Conservation (phyloP, 2,888 invertebrate species). For the Smittia sp. region DNA sequence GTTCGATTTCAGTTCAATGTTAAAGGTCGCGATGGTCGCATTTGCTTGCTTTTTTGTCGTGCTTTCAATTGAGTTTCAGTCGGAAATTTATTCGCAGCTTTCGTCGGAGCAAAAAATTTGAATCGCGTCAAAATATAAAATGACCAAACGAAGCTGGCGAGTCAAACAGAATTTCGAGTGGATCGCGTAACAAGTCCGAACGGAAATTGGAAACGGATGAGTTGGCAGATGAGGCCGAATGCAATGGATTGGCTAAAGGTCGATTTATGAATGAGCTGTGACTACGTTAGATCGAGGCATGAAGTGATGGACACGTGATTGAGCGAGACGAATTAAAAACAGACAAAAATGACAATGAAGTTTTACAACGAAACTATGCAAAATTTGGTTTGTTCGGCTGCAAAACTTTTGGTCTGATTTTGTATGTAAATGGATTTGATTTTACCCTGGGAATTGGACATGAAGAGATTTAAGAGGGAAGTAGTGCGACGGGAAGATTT, state of each 20-base stretch:
- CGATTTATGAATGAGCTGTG: no score
- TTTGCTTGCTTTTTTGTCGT: conserved; percentile 32
- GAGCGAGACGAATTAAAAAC: neutral
- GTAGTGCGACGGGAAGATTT: conserved; percentile 89
- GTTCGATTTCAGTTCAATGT: neutral
- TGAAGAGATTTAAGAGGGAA: conserved; percentile 92
- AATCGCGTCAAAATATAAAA: neutral
- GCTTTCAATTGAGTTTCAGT: conserved; percentile 17
- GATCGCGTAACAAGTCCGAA: no score
- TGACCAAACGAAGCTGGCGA: neutral
- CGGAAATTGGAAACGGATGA: no score
- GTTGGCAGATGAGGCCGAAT: no score
- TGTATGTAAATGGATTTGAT: conserved; percentile 43
- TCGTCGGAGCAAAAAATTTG: neutral
- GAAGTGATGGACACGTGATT: no score
- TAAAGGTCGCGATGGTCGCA: neutral
- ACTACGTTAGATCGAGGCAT: no score
- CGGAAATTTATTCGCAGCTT: neutral
- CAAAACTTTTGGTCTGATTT: conserved; percentile 4
- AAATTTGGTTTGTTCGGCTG: neutral
- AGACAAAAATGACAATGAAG: conserved; percentile 2
- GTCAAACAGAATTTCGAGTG: neutral
- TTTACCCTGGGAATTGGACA: conserved; percentile 92
- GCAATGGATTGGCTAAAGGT: no score
- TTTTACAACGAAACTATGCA: neutral